Evolutionary conservation across 2,797 vertebrate genomes (phyloP).

Genomic region (Sarcophilus harrisii): DNA sequence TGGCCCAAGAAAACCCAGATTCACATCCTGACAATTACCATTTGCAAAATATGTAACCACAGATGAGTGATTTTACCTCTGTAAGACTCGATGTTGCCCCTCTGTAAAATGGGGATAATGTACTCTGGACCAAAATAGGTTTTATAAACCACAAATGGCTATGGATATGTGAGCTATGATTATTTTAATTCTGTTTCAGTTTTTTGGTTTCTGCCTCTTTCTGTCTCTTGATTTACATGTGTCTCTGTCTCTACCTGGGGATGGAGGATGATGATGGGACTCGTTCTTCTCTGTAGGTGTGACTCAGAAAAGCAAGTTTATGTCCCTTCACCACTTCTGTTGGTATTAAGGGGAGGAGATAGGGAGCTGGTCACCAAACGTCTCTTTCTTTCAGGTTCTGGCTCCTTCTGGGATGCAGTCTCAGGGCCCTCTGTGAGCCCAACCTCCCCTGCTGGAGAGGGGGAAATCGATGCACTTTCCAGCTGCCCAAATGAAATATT

Average conservation of each 20-base stretch:
- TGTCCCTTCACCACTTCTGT: background rate
- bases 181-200: background rate
- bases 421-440: background rate
- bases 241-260: background rate
- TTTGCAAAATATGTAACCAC: background rate
- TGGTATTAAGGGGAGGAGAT: background rate
- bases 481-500: constrained; percentile 82
- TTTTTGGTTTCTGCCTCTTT: background rate
- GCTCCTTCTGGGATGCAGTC: constrained; percentile 33
- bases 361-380: constrained; percentile 37
- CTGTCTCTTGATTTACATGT: background rate
- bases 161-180: background rate
- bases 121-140: background rate
- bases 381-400: constrained; percentile 67
- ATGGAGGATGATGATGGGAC: background rate
- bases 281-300: background rate
- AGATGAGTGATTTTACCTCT: background rate
- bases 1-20: background rate
- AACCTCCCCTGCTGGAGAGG: constrained; percentile 7
- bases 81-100: background rate
- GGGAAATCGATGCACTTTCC: constrained; percentile 74
- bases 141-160: background rate
- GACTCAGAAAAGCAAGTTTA: background rate
- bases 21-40: background rate
- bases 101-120: background rate